Evolutionary conservation across 2,113 vertebrate genomes (phyloP).

Genomic region (Poeciliopsis turrubarensis): DNA sequence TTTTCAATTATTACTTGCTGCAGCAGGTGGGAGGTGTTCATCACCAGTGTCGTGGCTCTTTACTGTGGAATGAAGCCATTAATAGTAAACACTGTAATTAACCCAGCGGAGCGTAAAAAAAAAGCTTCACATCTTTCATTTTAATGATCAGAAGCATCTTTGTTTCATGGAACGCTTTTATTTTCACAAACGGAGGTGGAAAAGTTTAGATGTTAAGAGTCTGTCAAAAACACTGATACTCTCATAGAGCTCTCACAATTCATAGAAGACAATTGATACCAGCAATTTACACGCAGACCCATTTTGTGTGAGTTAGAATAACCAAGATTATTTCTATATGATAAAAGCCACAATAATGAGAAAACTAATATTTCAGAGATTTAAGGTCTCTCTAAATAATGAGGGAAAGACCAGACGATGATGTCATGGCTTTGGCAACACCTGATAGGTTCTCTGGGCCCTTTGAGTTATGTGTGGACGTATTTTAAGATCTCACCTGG

Average conservation of each 20-base stretch:
- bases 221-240: background rate
- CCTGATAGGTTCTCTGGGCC: too few relatives aligned
- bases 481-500: too few relatives aligned
- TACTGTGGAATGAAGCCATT: conserved; percentile 27
- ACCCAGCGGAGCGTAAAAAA: background rate
- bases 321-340: too few relatives aligned
- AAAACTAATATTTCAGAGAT: too few relatives aligned
- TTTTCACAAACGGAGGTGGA: background rate
- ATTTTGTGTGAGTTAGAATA: too few relatives aligned
- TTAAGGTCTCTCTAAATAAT: too few relatives aligned
- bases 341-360: too few relatives aligned
- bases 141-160: conserved; percentile 2
- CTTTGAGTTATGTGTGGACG: too few relatives aligned
- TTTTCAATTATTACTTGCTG: conserved; percentile 30
- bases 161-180: background rate
- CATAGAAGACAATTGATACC: too few relatives aligned
- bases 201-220: background rate
- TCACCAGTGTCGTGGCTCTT: conserved; percentile 19
- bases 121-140: background rate
- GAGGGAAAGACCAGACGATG: too few relatives aligned
- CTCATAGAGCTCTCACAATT: background rate
- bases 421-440: too few relatives aligned
- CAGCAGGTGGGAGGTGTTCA: conserved; percentile 38
- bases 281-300: too few relatives aligned
- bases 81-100: conserved; percentile 39